Conservation (phyloP, 1,140 invertebrate genomes). For the Sarcophaga peregrina region DNA sequence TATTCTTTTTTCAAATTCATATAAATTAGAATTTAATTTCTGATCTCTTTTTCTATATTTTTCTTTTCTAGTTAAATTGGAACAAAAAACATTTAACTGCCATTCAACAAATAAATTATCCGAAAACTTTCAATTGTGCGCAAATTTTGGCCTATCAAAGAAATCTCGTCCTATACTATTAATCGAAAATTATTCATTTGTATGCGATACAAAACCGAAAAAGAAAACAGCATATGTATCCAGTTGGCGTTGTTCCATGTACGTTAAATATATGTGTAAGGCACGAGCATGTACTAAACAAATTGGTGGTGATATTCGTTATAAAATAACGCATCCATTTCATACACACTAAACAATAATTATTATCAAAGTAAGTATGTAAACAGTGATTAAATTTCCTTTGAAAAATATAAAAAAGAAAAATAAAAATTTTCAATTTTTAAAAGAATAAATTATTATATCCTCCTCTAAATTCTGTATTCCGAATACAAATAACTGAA, state of each 20-base stretch:
- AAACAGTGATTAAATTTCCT: too few species aligned
- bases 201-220: slow-evolving; percentile 31
- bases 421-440: too few species aligned
- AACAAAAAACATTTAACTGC: not conserved
- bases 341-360: slow-evolving; percentile 41
- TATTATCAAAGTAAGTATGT: not conserved
- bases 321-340: slow-evolving; percentile 37
- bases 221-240: slow-evolving; percentile 18
- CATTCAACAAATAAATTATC: slow-evolving; percentile 25
- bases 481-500: too few species aligned
- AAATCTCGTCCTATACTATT: slow-evolving; percentile 41
- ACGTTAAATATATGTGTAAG: slow-evolving; percentile 62
- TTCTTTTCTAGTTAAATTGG: slow-evolving; percentile 6
- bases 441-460: too few species aligned
- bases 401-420: too few species aligned
- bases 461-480: too few species aligned
- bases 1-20: not conserved
- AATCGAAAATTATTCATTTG: slow-evolving; percentile 37
- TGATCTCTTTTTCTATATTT: not conserved
- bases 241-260: slow-evolving; percentile 62
- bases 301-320: slow-evolving; percentile 32
- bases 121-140: slow-evolving; percentile 24
- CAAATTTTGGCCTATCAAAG: slow-evolving; percentile 33
- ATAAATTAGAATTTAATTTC: not conserved
- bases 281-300: slow-evolving; percentile 46